Evolutionary conservation across 2,888 invertebrate genomes (phyloP).

Genomic region (Ferdinandea cuprea): DNA sequence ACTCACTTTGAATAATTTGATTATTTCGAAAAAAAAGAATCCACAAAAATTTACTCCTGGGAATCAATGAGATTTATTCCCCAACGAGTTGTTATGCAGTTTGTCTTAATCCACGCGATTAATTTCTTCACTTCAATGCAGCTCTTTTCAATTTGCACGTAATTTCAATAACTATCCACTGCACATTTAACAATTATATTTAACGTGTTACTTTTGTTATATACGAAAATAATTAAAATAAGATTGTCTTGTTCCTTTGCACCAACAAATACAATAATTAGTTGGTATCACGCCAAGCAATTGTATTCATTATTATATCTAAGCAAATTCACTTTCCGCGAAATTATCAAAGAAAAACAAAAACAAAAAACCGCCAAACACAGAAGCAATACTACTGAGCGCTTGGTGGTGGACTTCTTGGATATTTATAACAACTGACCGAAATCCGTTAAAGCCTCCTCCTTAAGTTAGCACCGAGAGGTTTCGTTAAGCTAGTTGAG

Average conservation of each 20-base stretch:
- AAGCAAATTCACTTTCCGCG: slow-evolving; percentile 59
- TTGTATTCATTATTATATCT: not conserved
- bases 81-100: slow-evolving; percentile 9
- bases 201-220: not conserved
- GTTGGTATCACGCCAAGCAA: slow-evolving; percentile 32
- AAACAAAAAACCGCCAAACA: slow-evolving; percentile 38
- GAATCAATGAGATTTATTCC: not conserved
- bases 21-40: not conserved
- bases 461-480: slow-evolving; percentile 25
- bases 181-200: slow-evolving; percentile 16
- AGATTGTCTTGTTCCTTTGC: slow-evolving; percentile 47
- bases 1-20: slow-evolving; percentile 23
- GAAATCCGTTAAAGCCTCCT: slow-evolving; percentile 55
- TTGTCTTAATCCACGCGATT: slow-evolving; percentile 9
- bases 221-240: slow-evolving; percentile 15
- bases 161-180: slow-evolving; percentile 41
- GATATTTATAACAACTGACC: slow-evolving; percentile 81
- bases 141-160: slow-evolving; percentile 52
- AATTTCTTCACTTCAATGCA: slow-evolving; percentile 17
- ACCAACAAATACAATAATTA: slow-evolving; percentile 32
- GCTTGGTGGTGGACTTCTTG: slow-evolving; percentile 78
- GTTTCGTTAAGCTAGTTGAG: not conserved
- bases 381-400: slow-evolving; percentile 75
- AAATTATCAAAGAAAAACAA: not conserved
- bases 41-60: not conserved